These are phyloP conservation scores for Colaptes auratus DNA, from an alignment of 2,113 vertebrate species.

Conservation along the genomic window DNA sequence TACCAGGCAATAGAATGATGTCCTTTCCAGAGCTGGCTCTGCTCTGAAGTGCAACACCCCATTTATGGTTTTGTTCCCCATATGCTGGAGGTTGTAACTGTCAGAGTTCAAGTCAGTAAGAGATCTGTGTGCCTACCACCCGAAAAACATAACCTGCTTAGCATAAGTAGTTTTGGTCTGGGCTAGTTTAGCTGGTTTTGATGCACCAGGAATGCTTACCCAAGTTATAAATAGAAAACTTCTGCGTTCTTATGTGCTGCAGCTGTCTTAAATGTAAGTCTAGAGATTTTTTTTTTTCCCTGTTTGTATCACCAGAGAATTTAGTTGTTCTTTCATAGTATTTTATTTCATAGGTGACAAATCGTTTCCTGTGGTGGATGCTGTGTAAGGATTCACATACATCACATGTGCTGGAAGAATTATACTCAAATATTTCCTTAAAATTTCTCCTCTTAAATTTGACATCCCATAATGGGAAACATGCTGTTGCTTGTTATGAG, in stretches of 20 bases:
- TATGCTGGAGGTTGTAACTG: background rate
- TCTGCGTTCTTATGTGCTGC: background rate
- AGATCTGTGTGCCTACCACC: background rate
- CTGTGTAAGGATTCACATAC: background rate
- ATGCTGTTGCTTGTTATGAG: background rate
- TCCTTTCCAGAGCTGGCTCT: background rate
- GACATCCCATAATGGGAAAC: background rate
- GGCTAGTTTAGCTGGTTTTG: background rate
- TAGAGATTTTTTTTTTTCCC: background rate
- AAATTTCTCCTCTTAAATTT: background rate
- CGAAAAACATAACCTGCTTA: background rate
- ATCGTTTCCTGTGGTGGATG: background rate
- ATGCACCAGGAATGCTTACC: rapidly evolving
- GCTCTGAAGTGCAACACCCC: background rate
- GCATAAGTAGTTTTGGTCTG: background rate
- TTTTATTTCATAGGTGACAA: background rate
- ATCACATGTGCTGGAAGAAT: background rate
- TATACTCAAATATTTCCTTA: background rate
- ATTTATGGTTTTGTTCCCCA: background rate
- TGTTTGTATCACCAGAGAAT: background rate
- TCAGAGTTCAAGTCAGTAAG: background rate
- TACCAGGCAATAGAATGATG: background rate
- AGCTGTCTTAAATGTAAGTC: background rate
- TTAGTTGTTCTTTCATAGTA: background rate
- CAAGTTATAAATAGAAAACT: background rate